Percentiles rank a stretch among this genome's conserved stretches.
phyloP scores from a whole-genome alignment of 2,888 invertebrate species.

The Lochmaea crataegi region DNA sequence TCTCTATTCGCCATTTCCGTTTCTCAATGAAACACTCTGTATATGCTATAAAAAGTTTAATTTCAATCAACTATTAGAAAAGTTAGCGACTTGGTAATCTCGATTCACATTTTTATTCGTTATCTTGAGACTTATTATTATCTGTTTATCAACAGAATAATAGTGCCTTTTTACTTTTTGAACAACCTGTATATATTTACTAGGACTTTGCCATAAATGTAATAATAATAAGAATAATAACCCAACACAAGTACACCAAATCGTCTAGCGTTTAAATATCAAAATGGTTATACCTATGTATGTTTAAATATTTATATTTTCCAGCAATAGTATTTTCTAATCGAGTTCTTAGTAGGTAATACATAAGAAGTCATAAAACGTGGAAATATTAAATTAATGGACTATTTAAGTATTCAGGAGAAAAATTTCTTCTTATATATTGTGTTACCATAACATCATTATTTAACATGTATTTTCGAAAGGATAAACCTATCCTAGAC shows the following conservation, averaged over 20 bases:
- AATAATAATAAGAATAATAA: conserved; percentile 7
- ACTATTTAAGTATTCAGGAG: no score
- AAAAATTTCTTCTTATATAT: not conserved
- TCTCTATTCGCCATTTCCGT: no score
- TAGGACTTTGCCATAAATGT: conserved; percentile 24
- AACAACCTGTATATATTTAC: conserved; percentile 22
- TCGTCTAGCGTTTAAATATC: conserved; percentile 27
- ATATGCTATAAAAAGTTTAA: no score
- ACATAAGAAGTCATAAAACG: not conserved
- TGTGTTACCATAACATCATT: not conserved
- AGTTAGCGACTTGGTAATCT: not conserved
- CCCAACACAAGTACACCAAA: conserved; percentile 28
- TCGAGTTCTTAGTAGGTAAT: not conserved
- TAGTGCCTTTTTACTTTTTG: conserved; percentile 18
- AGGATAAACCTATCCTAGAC: no score
- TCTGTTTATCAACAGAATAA: not conserved
- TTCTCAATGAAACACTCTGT: no score
- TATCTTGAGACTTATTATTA: not conserved
- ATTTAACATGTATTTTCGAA: no score
- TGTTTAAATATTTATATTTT: conserved; percentile 36
- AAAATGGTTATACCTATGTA: conserved; percentile 9
- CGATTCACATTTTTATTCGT: not conserved
- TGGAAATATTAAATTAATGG: no score
- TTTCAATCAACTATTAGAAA: no score
- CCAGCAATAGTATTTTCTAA: conserved; percentile 35